phyloP scores from a whole-genome alignment of 2,888 invertebrate species.

The Bruchidius siliquastri region DNA sequence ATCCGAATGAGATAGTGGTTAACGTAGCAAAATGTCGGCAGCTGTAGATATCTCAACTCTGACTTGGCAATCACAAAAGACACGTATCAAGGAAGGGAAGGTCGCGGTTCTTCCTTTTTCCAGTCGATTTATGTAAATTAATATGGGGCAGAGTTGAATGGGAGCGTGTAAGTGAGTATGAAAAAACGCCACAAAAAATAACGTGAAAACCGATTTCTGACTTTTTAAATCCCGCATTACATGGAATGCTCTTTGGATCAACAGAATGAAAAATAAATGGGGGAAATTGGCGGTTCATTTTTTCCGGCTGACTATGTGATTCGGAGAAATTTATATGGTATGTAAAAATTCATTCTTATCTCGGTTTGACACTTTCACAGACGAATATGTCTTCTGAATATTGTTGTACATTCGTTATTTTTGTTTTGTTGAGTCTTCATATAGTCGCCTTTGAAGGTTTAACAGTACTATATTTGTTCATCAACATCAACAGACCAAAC shows the following conservation, averaged over 20 bases:
- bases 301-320: not conserved
- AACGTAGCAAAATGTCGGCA: not conserved
- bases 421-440: too few relatives aligned
- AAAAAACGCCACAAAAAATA: conserved; percentile 20
- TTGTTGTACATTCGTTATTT: too few relatives aligned
- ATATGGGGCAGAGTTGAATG: conserved; percentile 30
- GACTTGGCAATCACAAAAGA: conserved; percentile 3
- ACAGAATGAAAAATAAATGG: not conserved
- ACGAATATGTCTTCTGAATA: too few relatives aligned
- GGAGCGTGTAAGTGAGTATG: conserved; percentile 29
- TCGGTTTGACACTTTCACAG: too few relatives aligned
- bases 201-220: not conserved
- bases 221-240: not conserved
- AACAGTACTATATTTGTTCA: too few relatives aligned
- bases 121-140: conserved; percentile 32
- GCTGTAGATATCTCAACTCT: conserved; percentile 8
- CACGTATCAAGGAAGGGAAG: conserved; percentile 7
- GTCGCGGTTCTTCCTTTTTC: conserved; percentile 13
- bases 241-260: not conserved
- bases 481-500: too few relatives aligned
- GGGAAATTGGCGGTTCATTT: not conserved
- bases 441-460: too few relatives aligned
- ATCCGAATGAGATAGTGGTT: too few relatives aligned
- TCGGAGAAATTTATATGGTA: not conserved
- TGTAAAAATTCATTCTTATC: not conserved